Evolutionary conservation across 2,797 vertebrate genomes (phyloP).

Genomic region (Malurus leucopterus): DNA sequence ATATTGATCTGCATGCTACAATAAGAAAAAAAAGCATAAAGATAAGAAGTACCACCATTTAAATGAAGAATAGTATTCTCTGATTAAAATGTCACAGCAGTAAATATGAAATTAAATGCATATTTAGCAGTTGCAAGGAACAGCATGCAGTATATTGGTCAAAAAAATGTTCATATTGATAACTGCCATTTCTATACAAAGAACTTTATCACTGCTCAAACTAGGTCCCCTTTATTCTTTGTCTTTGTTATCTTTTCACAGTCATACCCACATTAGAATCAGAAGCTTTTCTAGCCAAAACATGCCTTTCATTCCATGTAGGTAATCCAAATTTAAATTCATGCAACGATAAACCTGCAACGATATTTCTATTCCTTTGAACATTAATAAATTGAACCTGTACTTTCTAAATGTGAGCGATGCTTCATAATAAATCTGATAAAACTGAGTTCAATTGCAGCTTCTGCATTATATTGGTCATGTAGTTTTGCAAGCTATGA

Average conservation of each 20-base stretch:
- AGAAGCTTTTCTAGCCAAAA: background rate
- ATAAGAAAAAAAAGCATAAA: background rate
- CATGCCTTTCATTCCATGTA: background rate
- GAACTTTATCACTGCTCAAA: background rate
- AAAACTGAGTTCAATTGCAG: background rate
- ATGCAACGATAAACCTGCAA: background rate
- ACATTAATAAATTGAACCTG: background rate
- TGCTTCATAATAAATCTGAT: background rate
- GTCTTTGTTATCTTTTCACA: background rate
- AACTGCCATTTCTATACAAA: background rate
- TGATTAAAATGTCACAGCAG: background rate
- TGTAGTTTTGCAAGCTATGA: background rate
- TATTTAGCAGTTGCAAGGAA: background rate
- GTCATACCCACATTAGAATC: background rate
- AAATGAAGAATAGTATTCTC: background rate
- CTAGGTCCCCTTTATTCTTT: background rate
- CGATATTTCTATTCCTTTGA: background rate
- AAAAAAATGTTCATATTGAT: background rate
- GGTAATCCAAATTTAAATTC: background rate
- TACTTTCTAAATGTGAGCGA: background rate
- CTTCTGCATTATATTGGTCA: background rate
- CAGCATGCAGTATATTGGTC: background rate
- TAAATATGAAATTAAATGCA: conserved; percentile 2
- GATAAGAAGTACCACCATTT: background rate
- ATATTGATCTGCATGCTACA: background rate